These are phyloP conservation scores for Serranus cabrilla DNA, from an alignment of 2,797 vertebrate genomes.

Conservation along the genomic window DNA sequence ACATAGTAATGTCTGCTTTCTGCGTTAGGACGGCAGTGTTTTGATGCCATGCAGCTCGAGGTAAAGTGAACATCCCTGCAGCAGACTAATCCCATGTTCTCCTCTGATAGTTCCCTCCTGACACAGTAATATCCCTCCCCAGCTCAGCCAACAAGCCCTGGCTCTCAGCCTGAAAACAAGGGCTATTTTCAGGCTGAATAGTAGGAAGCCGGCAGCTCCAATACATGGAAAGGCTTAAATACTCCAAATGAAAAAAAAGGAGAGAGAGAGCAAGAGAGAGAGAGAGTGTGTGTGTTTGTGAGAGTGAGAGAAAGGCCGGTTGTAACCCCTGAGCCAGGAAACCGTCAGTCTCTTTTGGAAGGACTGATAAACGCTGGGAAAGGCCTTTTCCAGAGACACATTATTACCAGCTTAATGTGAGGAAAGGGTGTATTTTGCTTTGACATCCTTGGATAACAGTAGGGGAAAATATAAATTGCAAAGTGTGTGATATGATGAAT, in stretches of 20 bases:
- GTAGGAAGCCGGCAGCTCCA: slow-evolving; percentile 90
- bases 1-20: slow-evolving; percentile 41
- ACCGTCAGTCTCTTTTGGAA: slow-evolving; percentile 76
- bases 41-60: slow-evolving; percentile 68
- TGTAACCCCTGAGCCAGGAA: slow-evolving; percentile 86
- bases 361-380: slow-evolving; percentile 74
- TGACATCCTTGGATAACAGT: slow-evolving; percentile 66
- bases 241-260: slow-evolving; percentile 68
- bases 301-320: slow-evolving; percentile 74
- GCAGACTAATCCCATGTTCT: slow-evolving; percentile 80
- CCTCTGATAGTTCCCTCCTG: slow-evolving; percentile 80
- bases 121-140: slow-evolving; percentile 79
- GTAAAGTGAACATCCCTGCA: slow-evolving; percentile 79
- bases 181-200: slow-evolving; percentile 95
- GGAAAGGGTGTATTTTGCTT: slow-evolving; percentile 74
- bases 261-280: slow-evolving; percentile 3
- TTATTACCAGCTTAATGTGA: slow-evolving; percentile 65
- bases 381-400: slow-evolving; percentile 60
- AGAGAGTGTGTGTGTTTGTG: slow-evolving; percentile 29
- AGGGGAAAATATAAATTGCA: slow-evolving; percentile 56
- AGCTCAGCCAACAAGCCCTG: slow-evolving; percentile 88
- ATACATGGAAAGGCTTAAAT: slow-evolving; percentile 87
- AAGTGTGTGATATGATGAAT: slow-evolving; percentile 38
- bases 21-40: slow-evolving; percentile 50
- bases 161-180: slow-evolving; percentile 89